phyloP scores from a whole-genome alignment of 2,113 vertebrate genomes.

The Xerus inauris region DNA sequence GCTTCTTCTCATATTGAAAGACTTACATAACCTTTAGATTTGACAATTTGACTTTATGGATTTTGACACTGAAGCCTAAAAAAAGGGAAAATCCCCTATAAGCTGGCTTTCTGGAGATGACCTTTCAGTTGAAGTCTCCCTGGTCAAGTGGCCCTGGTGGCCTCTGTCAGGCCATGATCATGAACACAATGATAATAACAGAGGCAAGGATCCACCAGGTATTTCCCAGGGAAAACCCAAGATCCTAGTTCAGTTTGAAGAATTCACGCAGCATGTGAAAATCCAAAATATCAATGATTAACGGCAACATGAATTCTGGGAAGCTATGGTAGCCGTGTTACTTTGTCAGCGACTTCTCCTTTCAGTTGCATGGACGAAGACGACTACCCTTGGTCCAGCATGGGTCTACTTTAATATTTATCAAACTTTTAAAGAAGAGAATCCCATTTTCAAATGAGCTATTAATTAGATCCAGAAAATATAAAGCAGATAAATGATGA shows the following conservation, averaged over 20 bases:
- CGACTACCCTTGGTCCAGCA: neutral
- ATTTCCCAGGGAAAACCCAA: slow-evolving; percentile 50
- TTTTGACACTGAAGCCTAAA: neutral
- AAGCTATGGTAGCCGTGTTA: neutral
- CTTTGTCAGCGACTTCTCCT: neutral
- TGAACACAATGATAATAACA: neutral
- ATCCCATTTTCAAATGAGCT: neutral
- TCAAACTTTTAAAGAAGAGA: neutral
- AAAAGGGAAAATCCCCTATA: neutral
- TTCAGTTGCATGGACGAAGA: neutral
- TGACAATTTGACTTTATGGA: neutral
- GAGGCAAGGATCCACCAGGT: neutral
- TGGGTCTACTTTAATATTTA: neutral
- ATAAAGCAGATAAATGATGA: neutral
- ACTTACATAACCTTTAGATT: neutral
- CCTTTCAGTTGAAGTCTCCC: neutral
- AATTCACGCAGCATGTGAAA: neutral
- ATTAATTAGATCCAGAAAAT: neutral
- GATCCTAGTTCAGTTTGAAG: neutral
- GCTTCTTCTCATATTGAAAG: neutral
- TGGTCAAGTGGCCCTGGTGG: neutral
- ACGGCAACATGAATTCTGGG: neutral
- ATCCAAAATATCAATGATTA: neutral
- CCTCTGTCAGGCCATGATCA: neutral
- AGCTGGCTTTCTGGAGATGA: neutral